Base-by-base conservation (phyloP, 2,888 invertebrate species). In the Chrysina gloriosa region DNA sequence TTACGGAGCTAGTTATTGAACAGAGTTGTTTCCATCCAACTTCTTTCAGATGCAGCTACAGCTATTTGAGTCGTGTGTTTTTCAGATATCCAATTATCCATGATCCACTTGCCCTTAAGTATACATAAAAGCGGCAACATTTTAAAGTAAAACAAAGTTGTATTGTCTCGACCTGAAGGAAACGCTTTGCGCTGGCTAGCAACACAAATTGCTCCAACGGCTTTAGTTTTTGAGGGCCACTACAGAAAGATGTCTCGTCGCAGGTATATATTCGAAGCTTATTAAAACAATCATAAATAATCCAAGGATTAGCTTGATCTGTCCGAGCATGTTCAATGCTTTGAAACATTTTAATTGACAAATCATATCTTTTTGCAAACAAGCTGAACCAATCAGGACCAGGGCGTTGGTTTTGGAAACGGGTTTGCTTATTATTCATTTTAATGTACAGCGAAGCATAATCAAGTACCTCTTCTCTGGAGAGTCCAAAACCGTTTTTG, bases 231-330 rank as follows among this genome's bases (percentile, higher is more conserved):
- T 16, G 19, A 2, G 63, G 48, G 31, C 48, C 63, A n/a, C 9
- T 21, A 47, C 63, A 63, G 16, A 63, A 63, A 27, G 31, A 31
- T 9, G 27, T 47, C 27, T 63, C 31, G 45, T 63, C 63, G n/a
- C 29, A 29, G 19, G 16, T 45, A 6, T n/a, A 31, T 6, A 31
- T 31, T 31, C 7, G n/a, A n/a, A 31, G n/a, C n/a, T 9, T 9
- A 9, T 6, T 31, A n/a, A 31, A 31, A 31, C n/a, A 31, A 6
- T 31, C 9, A 31, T 31, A 9, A n/a, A 31, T 31, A n/a, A 31
- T 6, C 9, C 7, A 31, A n/a, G 31, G 31, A 31, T 31, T n/a
- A 31, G n/a, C 31, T 9, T n/a, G 6, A 9, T n/a, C n/a, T n/a
- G 9, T 31, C n/a, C 31, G 6, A 31, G 31, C 31, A 9, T 9